Conservation (phyloP, 2,888 invertebrate genomes). For the Orthonevra nobilis region DNA sequence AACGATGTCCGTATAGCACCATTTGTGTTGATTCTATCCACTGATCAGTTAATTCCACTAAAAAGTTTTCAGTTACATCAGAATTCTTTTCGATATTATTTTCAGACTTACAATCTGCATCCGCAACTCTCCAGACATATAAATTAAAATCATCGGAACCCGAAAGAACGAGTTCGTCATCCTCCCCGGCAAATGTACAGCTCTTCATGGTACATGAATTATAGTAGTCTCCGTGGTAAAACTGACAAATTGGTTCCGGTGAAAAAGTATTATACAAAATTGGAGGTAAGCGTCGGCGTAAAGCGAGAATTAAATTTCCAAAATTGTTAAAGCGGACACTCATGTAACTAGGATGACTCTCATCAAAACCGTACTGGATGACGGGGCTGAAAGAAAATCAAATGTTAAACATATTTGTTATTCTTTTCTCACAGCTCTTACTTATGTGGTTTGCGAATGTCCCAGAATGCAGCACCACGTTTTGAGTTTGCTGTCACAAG, state of each 20-base stretch:
- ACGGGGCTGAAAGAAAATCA: constrained; percentile 82
- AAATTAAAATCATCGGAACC: constrained; percentile 98
- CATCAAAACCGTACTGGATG: constrained; percentile 84
- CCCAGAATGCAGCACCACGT: constrained; percentile 94
- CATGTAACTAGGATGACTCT: constrained; percentile 90
- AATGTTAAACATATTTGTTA: not conserved
- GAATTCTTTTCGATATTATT: no score
- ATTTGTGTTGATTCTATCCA: constrained; percentile 89
- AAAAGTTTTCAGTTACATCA: no score
- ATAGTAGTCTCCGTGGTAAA: constrained; percentile 95
- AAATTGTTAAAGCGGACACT: constrained; percentile 92
- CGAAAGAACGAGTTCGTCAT: constrained; percentile 93
- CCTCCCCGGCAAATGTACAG: constrained; percentile 94
- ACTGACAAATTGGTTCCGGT: constrained; percentile 88
- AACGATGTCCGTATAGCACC: constrained; percentile 93
- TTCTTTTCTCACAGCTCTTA: constrained; percentile 78
- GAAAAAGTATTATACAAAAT: constrained; percentile 88
- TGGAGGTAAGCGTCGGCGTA: constrained; percentile 92
- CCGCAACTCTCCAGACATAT: constrained; percentile 95
- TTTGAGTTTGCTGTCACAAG: constrained; percentile 94
- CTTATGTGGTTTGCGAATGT: constrained; percentile 90
- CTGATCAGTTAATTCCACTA: constrained; percentile 78
- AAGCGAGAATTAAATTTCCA: constrained; percentile 89
- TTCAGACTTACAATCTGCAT: constrained; percentile 82
- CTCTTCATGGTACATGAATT: constrained; percentile 99